Evolutionary conservation across 2,888 invertebrate genomes (phyloP), one percentile per base, ranked within the genome.

Genomic region (Andrena dorsata): DNA sequence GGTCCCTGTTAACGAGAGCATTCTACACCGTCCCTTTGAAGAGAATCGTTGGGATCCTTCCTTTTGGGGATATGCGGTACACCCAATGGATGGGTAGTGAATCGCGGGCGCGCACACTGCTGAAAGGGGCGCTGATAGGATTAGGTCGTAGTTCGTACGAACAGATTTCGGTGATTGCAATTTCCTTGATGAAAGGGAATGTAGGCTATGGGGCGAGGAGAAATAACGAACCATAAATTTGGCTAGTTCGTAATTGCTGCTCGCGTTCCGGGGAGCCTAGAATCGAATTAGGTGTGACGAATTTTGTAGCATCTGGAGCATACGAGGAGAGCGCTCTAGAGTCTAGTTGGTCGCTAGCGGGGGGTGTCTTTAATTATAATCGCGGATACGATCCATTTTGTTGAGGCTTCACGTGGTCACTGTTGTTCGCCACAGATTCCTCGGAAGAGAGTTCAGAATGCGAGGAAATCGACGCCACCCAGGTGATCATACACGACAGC

Each of bases 401-500:
- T 32, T 20, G 16, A 41, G 26, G 6, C 13, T 30, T 58, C 1
- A 26, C 8, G 6, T 30, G 2, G 32, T n/a, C 23, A 13, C 23
- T 23, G 2, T 66, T 73, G 4, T 51, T 26, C 35, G 1, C 16
- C 85, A 77, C 81, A 91, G 91, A 90, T 63, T 86, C 80, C 32
- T 84, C 84, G 32, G 88, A 88, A 61, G 86, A 86, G 23, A 90
- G 86, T 66, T 91, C 90, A 5, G 95, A 95, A 86, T 96, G 96
- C 90, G 96, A 96, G 92, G 97, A 97, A 94, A 96, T 97, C 90
- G 96, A 97, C 92, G 96, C 97, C 8, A 96, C 95, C 66, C 96
- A 97, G 95, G 97, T 97, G 88, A 96, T 96, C 90, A 97, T 97
- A 89, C 97, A 97, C 91, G 97, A 97, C 92, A 96, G 97, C 92